Percentiles rank a stretch among this genome's conserved stretches.
Conservation (phyloP, 2,888 invertebrate genomes). For the Leptopterna dolabrata region DNA sequence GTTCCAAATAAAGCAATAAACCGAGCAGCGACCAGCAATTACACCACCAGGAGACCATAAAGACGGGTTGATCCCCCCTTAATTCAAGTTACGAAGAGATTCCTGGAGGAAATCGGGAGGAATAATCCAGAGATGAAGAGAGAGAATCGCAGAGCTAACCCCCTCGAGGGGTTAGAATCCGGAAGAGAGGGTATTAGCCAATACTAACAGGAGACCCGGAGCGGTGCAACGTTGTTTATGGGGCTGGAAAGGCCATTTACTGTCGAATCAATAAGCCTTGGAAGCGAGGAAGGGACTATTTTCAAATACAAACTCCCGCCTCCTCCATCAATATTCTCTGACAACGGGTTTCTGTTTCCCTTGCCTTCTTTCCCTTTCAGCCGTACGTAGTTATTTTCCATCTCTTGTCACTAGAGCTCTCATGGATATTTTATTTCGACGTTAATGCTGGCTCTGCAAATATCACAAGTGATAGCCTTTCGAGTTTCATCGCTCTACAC, state of each 20-base stretch:
- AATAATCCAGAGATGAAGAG: slow-evolving; percentile 6
- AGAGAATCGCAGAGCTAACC: neutral
- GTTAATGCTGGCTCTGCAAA: neutral
- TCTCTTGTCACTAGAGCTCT: neutral
- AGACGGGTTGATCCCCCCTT: neutral
- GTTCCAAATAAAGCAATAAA: neutral
- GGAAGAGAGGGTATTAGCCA: slow-evolving; percentile 27
- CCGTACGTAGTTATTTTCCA: neutral
- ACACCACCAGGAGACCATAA: neutral
- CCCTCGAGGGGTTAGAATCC: neutral
- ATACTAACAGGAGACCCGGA: slow-evolving; percentile 3
- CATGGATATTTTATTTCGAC: neutral
- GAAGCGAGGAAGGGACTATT: slow-evolving; percentile 31
- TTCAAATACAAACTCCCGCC: slow-evolving; percentile 18
- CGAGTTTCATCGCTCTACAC: neutral
- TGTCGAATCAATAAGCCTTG: slow-evolving; percentile 19
- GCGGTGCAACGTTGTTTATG: slow-evolving; percentile 29
- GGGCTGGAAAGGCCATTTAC: slow-evolving; percentile 29
- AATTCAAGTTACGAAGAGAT: neutral
- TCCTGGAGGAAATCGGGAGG: slow-evolving; percentile 6
- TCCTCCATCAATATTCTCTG: neutral
- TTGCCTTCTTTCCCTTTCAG: neutral
- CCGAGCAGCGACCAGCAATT: neutral
- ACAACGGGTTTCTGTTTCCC: slow-evolving; percentile 15
- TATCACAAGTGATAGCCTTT: neutral